Evolutionary conservation across 2,888 invertebrate species (phyloP).

Genomic region (Brenthis ino): DNA sequence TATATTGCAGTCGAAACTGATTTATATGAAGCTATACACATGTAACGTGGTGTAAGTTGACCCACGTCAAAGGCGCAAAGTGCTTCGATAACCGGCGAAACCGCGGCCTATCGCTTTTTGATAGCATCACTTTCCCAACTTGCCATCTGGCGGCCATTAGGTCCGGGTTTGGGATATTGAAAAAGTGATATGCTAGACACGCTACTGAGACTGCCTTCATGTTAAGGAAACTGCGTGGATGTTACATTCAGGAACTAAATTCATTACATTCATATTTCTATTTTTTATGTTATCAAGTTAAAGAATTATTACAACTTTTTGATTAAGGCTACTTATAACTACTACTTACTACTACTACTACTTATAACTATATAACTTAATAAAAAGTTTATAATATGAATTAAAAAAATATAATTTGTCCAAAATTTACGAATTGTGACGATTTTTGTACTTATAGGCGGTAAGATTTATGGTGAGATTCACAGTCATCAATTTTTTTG

Average conservation of each 20-base stretch:
- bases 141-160: conserved; percentile 81
- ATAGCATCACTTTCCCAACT: conserved; percentile 82
- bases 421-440: too few relatives aligned
- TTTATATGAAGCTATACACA: conserved; percentile 25
- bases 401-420: too few relatives aligned
- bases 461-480: too few relatives aligned
- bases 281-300: background rate
- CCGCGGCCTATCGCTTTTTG: conserved; percentile 81
- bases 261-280: conserved; percentile 3
- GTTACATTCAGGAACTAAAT: conserved; percentile 5
- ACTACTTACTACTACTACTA: too few relatives aligned
- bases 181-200: conserved; percentile 69
- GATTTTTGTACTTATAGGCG: too few relatives aligned
- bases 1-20: conserved; percentile 13
- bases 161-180: conserved; percentile 72
- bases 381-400: too few relatives aligned
- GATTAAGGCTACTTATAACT: too few relatives aligned
- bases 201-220: conserved; percentile 38
- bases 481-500: too few relatives aligned
- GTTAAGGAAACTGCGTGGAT: conserved; percentile 12
- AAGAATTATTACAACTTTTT: too few relatives aligned
- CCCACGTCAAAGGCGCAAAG: conserved; percentile 73
- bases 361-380: too few relatives aligned
- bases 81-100: conserved; percentile 78
- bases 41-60: conserved; percentile 42